These are phyloP conservation scores for Pluvialis apricaria DNA, from an alignment of 2,113 vertebrate species.

Conservation along the genomic window DNA sequence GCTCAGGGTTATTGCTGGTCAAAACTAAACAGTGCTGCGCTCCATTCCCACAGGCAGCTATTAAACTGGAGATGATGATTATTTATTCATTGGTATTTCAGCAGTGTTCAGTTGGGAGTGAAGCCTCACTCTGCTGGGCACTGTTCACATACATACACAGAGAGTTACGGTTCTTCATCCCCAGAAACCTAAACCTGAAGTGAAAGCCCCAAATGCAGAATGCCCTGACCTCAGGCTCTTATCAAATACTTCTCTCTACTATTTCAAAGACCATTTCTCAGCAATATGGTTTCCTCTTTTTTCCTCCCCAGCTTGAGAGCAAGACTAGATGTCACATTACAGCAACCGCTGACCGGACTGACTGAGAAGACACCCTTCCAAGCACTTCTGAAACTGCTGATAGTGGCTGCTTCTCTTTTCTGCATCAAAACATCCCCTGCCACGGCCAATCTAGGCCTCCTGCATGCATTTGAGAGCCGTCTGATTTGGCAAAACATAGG, in stretches of 20 bases:
- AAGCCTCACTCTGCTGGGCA: background rate
- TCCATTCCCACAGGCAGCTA: background rate
- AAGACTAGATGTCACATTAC: background rate
- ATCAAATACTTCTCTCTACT: background rate
- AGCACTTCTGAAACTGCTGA: background rate
- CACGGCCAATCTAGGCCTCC: background rate
- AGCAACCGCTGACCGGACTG: background rate
- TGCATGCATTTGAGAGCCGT: background rate
- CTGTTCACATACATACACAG: background rate
- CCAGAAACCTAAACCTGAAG: constrained; percentile 3
- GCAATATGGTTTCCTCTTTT: background rate
- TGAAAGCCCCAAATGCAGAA: background rate
- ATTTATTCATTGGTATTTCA: background rate
- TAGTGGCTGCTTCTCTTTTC: background rate
- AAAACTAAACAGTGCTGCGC: background rate
- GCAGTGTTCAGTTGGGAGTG: background rate
- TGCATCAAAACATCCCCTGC: background rate
- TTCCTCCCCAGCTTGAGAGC: background rate
- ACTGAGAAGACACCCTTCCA: background rate
- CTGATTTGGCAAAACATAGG: background rate
- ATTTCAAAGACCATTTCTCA: background rate
- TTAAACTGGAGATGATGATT: background rate
- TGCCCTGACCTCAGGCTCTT: background rate
- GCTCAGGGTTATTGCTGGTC: constrained; percentile 7
- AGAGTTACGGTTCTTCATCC: accelerated